These are phyloP conservation scores for Bos taurus DNA, from an alignment of 2,113 vertebrate genomes.

Conservation along the genomic window ARS-UCD2.0 NC_037337.1:12441501-12442000, in stretches of 20 bases:
- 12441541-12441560: neutral
- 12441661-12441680: neutral
- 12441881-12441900: neutral
- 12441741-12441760: fast-evolving
- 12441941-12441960: neutral
- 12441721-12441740: neutral
- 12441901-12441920: neutral
- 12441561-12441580: neutral
- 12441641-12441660: neutral
- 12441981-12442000: neutral
- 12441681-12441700: neutral
- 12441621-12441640: neutral
- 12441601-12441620: neutral
- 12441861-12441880: conserved; percentile 32
- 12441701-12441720: neutral
- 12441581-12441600: neutral
- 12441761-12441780: neutral
- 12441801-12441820: neutral
- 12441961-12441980: neutral
- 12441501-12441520: neutral
- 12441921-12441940: neutral
- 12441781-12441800: neutral
- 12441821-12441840: neutral
- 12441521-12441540: neutral
- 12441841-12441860: neutral